Evolutionary conservation across 1,140 invertebrate species (phyloP).

Genomic region (Drosophila grimshawi): DNA sequence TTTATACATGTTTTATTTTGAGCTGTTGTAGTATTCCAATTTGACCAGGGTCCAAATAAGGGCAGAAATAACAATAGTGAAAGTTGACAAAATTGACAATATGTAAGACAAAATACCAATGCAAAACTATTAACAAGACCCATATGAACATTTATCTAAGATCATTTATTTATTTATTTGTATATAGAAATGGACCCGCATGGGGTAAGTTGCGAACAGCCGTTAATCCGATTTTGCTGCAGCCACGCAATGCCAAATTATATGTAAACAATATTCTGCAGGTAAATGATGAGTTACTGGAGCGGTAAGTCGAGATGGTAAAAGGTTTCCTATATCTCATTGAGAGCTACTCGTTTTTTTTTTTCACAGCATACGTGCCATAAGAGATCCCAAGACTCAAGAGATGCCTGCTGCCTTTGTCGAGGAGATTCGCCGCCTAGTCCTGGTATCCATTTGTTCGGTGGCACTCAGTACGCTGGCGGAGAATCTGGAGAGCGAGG

Average conservation of each 20-base stretch:
- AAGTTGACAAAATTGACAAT: no score
- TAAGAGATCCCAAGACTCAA: conserved; percentile 85
- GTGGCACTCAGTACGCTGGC: conserved; percentile 88
- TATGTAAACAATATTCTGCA: conserved; percentile 65
- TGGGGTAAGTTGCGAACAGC: conserved; percentile 73
- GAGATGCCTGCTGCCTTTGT: conserved; percentile 87
- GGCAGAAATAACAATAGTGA: no score
- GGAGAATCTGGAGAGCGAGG: conserved; percentile 82
- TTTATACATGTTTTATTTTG: no score
- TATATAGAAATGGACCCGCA: conserved; percentile 57
- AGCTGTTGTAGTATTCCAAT: no score
- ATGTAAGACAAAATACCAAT: no score
- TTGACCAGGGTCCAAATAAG: no score
- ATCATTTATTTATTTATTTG: not conserved
- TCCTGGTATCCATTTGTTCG: conserved; percentile 89
- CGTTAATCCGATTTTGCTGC: conserved; percentile 75
- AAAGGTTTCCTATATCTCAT: not conserved
- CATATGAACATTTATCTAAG: not conserved
- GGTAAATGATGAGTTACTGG: conserved; percentile 81
- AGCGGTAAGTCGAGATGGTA: conserved; percentile 79
- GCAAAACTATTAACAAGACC: no score
- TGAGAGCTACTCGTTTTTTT: not conserved
- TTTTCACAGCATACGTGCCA: conserved; percentile 85
- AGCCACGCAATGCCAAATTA: conserved; percentile 71
- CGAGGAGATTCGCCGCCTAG: conserved; percentile 88